Percentiles rank a stretch among this genome's conserved stretches.
phyloP scores from a whole-genome alignment of 1,140 invertebrate genomes.

The Phortica variegata region DNA sequence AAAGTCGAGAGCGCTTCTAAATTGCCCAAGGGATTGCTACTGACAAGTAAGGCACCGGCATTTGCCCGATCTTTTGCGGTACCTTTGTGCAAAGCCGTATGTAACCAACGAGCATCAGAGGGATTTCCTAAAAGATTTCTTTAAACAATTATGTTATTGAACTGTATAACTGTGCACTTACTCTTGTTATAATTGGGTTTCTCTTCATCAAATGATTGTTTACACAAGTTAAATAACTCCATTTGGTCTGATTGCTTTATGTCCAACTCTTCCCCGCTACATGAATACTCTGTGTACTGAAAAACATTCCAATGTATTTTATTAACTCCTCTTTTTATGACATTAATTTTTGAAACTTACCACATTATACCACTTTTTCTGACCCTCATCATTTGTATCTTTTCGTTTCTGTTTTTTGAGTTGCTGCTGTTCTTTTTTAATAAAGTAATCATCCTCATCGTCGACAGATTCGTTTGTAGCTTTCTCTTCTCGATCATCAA shows the following conservation, averaged over 20 bases:
- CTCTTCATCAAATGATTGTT: conserved; percentile 41
- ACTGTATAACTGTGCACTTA: too few species aligned
- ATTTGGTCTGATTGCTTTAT: conserved; percentile 52
- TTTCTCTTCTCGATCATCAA: conserved; percentile 27
- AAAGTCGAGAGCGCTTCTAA: conserved; percentile 65
- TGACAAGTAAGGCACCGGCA: conserved; percentile 71
- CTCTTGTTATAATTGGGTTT: conserved; percentile 34
- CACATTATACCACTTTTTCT: conserved; percentile 52
- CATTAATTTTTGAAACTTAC: conserved; percentile 19
- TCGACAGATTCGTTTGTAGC: not conserved
- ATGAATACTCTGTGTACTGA: conserved; percentile 40
- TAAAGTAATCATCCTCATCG: conserved; percentile 28
- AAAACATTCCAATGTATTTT: not conserved
- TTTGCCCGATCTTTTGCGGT: conserved; percentile 77
- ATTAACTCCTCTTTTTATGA: too few species aligned
- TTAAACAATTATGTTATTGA: not conserved
- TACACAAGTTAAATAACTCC: conserved; percentile 45
- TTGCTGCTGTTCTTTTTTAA: conserved; percentile 15
- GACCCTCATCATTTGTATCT: conserved; percentile 27
- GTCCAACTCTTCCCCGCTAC: conserved; percentile 44
- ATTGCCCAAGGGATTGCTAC: conserved; percentile 76
- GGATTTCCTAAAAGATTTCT: conserved; percentile 36
- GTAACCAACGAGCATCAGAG: conserved; percentile 64
- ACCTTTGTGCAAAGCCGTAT: conserved; percentile 71
- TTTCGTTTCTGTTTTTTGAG: conserved; percentile 27